Evolutionary conservation across 2,888 invertebrate genomes (phyloP).

Genomic region (Scrobipalpa costella): DNA sequence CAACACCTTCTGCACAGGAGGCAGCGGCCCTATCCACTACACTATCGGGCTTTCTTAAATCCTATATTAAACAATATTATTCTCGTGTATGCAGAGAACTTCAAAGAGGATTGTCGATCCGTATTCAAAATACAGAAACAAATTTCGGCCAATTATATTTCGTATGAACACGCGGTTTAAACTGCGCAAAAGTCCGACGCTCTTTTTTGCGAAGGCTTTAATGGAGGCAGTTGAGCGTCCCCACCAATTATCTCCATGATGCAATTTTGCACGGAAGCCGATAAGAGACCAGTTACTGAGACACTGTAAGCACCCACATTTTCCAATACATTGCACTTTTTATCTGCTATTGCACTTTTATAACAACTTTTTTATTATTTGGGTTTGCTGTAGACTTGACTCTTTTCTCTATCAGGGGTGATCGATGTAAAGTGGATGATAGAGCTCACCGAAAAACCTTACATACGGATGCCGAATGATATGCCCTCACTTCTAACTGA

Average conservation of each 20-base stretch:
- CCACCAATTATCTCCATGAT: conserved; percentile 47
- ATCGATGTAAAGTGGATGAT: no score
- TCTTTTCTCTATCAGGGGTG: no score
- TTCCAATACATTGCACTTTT: conserved; percentile 9
- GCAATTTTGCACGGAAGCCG: conserved; percentile 50
- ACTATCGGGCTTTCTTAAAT: no score
- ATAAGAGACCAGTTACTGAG: conserved; percentile 45
- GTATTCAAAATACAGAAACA: background rate
- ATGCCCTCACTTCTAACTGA: no score
- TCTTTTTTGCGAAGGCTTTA: background rate
- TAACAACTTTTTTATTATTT: background rate
- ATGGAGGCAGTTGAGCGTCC: conserved; percentile 16
- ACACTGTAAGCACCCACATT: conserved; percentile 1
- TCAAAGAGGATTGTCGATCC: no score
- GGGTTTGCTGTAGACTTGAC: background rate
- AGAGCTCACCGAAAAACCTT: no score
- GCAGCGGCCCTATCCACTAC: no score
- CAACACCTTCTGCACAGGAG: no score
- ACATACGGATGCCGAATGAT: no score
- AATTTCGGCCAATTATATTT: background rate
- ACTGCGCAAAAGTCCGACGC: background rate
- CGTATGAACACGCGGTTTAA: background rate
- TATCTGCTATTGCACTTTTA: background rate
- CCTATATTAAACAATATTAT: no score
- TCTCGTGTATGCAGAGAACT: no score